phyloP scores from a whole-genome alignment of 2,797 vertebrate species.

The Lacerta agilis region DNA sequence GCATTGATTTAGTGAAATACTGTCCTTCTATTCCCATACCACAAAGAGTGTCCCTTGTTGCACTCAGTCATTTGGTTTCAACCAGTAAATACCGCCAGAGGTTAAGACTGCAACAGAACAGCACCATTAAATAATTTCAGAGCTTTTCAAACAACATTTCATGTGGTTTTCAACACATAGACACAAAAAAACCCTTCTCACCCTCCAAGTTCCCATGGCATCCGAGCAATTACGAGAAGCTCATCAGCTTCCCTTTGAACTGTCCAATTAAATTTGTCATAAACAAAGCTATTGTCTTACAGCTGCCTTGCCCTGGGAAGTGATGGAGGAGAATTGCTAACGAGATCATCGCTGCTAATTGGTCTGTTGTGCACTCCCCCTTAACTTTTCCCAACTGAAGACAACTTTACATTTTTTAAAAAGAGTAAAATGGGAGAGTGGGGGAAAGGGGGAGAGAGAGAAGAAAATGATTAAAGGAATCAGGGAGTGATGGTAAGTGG shows the following conservation, averaged over 20 bases:
- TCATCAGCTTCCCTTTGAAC: conserved; percentile 54
- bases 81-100: conserved; percentile 66
- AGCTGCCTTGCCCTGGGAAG: conserved; percentile 23
- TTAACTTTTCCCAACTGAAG: not conserved
- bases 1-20: too few relatives aligned
- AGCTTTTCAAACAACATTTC: not conserved
- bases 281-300: conserved; percentile 70
- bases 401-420: not conserved
- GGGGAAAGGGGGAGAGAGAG: not conserved
- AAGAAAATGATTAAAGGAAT: not conserved
- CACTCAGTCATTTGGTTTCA: conserved; percentile 63
- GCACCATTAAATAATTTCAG: too few relatives aligned
- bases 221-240: conserved; percentile 47
- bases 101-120: conserved; percentile 32
- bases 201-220: not conserved
- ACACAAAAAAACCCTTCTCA: not conserved
- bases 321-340: conserved; percentile 43
- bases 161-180: not conserved
- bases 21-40: too few relatives aligned
- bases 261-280: conserved; percentile 67
- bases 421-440: not conserved
- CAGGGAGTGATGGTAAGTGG: not conserved
- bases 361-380: conserved; percentile 48
- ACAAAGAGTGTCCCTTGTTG: not conserved
- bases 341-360: conserved; percentile 57